A percentile compares a stretch with the other conserved stretches of the same genome.
These are phyloP conservation scores for Pristionchus japonicus DNA, from an alignment of 2,888 invertebrate genomes.

Conservation along the genomic window DNA sequence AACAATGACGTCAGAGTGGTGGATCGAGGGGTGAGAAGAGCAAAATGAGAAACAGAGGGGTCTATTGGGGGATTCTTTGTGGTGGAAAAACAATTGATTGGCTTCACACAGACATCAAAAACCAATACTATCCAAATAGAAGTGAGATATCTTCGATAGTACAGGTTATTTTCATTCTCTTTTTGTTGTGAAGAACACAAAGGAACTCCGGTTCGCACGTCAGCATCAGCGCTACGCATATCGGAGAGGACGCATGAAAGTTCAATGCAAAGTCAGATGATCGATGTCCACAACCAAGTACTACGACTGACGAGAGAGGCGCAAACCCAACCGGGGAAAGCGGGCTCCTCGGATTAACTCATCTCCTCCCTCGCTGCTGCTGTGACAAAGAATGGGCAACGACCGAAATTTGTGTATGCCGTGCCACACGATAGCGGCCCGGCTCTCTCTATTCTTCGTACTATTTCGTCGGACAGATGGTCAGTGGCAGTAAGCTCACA, in stretches of 20 bases:
- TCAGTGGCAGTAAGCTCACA: too few species aligned
- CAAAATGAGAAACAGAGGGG: background rate
- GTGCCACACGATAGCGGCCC: background rate
- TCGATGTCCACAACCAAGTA: background rate
- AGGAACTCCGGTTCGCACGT: background rate
- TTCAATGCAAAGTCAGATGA: background rate
- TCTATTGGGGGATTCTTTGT: background rate
- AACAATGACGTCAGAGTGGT: slow-evolving; percentile 1
- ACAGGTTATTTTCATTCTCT: background rate
- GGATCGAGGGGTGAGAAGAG: background rate
- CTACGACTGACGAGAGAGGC: background rate
- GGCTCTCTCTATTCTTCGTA: too few species aligned
- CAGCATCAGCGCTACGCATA: background rate
- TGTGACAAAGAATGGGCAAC: background rate
- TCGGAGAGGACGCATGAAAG: background rate
- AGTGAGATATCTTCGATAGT: background rate
- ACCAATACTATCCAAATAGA: background rate
- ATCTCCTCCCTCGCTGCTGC: background rate
- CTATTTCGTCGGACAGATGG: too few species aligned
- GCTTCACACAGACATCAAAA: background rate
- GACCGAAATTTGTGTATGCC: background rate
- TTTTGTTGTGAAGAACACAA: background rate
- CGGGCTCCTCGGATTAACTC: background rate
- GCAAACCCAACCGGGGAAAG: background rate
- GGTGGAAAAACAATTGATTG: background rate